Conservation (phyloP, 1,140 invertebrate species). For the Conopomorpha cramerella region DNA sequence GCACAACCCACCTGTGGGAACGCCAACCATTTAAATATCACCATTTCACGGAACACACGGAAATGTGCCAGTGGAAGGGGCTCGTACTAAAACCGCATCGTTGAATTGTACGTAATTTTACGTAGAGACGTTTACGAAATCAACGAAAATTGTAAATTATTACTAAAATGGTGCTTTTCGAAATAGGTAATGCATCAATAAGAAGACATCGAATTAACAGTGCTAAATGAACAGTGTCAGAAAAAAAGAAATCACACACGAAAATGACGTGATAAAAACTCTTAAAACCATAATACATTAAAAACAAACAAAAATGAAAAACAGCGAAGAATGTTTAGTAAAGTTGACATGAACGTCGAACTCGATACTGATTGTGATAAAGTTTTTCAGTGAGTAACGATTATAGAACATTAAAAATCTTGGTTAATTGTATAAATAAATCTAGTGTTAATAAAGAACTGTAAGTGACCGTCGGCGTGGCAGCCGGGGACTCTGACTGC, state of each 20-base stretch:
- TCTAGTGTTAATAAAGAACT: neutral
- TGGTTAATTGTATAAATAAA: too few relatives aligned
- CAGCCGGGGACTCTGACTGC: slow-evolving; percentile 24
- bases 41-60: too few relatives aligned
- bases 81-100: too few relatives aligned
- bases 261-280: slow-evolving; percentile 36
- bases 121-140: too few relatives aligned
- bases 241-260: slow-evolving; percentile 18
- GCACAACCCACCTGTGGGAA: slow-evolving; percentile 49
- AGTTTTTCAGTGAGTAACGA: slow-evolving; percentile 42
- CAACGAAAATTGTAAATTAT: too few relatives aligned
- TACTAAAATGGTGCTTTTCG: too few relatives aligned
- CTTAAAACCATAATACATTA: too few relatives aligned
- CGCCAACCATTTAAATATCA: slow-evolving; percentile 2
- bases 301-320: slow-evolving; percentile 56
- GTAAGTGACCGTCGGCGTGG: neutral
- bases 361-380: slow-evolving; percentile 40
- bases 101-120: too few relatives aligned
- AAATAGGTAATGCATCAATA: too few relatives aligned
- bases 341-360: slow-evolving; percentile 12
- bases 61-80: too few relatives aligned
- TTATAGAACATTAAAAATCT: too few relatives aligned
- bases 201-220: too few relatives aligned
- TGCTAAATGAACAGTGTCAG: slow-evolving; percentile 35
- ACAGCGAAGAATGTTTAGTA: slow-evolving; percentile 55